Evolutionary conservation across 2,113 vertebrate genomes (phyloP), one percentile per base, ranked within the genome.

Genomic region (Pungitius pungitius): DNA sequence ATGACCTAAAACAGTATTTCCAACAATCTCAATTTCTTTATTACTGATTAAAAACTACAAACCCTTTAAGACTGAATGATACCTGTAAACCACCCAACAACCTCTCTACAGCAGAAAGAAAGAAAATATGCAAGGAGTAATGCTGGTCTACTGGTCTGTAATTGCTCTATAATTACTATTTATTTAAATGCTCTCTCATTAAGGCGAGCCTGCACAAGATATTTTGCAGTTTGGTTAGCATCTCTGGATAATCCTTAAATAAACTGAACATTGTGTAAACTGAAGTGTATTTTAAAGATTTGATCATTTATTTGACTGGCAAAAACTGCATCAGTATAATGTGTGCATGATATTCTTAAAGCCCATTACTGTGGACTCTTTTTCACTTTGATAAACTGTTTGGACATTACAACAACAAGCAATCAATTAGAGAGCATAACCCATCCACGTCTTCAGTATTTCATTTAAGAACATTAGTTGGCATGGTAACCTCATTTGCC

Each of bases 401-500:
- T 10, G n/a, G 40, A 26, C 56, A 60, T 75, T 51, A 47, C 27
- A 81, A 65, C 56, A 65, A 74, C 22, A 63, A 65, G 63, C 56
- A 9, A 83, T 82, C 73, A 77, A 75, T 57, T 51, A 22, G 49
- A 82, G 67, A 78, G 78, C 47, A 57, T 87, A 70, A 78, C 49
- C 49, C 52, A 74, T 84, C 60, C 77, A 75, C 58, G 45, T 83
- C 62, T 69, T 73, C 59, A 33, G n/a, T 66, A 39, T 84, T 87
- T 81, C 84, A 88, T 86, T 77, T 33, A 70, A 69, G 66, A 62
- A 81, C 84, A 84, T 81, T 71, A 86, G 87, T 90, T 89, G 86
- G 85, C 89, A 90, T 89, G 85, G 87, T 84, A 89, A 88, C 88
- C 77, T 73, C 77, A 77, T 88, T 90, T 91, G 73, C 87, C 83